Evolutionary conservation across 2,888 invertebrate species (phyloP).

Genomic region (Conistra vaccinii): DNA sequence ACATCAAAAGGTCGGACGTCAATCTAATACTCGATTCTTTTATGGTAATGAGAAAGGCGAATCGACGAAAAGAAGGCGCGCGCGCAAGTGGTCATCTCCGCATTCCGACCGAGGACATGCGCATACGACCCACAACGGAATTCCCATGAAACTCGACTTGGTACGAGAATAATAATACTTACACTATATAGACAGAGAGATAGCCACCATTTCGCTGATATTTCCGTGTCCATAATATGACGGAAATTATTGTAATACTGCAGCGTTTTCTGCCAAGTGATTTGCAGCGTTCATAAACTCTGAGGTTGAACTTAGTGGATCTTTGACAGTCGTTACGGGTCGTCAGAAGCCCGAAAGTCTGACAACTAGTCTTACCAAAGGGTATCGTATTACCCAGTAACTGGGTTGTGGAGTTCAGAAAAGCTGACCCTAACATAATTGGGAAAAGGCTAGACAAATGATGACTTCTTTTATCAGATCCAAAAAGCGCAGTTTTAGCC

Average conservation of each 20-base stretch:
- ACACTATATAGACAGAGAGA: conserved; percentile 52
- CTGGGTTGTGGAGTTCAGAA: too few species aligned
- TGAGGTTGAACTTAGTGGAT: neutral
- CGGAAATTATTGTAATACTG: conserved; percentile 39
- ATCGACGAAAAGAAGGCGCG: conserved; percentile 74
- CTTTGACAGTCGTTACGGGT: too few species aligned
- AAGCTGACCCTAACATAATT: too few species aligned
- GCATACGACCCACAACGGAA: conserved; percentile 78
- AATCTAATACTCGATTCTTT: conserved; percentile 73
- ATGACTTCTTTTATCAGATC: too few species aligned
- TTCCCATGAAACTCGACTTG: conserved; percentile 76
- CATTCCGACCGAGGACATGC: conserved; percentile 82
- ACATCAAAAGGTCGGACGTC: conserved; percentile 71
- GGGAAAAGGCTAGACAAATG: too few species aligned
- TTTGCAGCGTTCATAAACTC: neutral
- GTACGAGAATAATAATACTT: conserved; percentile 67
- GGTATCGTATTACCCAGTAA: too few species aligned
- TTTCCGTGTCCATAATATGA: conserved; percentile 31
- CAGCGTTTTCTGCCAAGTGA: neutral
- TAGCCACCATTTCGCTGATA: conserved; percentile 44
- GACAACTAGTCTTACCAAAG: too few species aligned
- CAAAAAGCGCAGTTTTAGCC: neutral
- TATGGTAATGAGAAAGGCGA: conserved; percentile 82
- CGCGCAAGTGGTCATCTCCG: conserved; percentile 84
- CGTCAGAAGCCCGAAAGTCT: too few species aligned